Conservation (phyloP, 2,797 vertebrate genomes). For the Lepilemur ruficaudatus region DNA sequence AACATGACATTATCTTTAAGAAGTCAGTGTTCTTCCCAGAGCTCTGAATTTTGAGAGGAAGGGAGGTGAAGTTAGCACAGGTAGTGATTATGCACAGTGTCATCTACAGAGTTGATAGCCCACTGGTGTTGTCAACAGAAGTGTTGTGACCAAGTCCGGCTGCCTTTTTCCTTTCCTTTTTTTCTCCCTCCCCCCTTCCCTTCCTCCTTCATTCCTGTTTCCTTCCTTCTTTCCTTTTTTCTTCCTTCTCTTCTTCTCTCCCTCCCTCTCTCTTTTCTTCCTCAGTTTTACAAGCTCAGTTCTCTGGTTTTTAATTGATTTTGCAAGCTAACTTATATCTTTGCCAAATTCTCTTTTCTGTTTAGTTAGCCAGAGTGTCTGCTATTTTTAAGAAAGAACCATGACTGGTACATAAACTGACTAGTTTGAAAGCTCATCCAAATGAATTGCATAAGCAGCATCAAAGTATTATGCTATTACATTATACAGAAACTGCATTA, state of each 20-base stretch:
- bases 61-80: accelerated
- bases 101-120: too few relatives aligned
- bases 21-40: neutral
- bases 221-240: accelerated
- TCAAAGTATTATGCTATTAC: neutral
- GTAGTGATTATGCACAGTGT: too few relatives aligned
- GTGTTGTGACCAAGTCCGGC: neutral
- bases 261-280: neutral
- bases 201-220: neutral
- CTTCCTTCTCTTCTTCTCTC: neutral
- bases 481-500: neutral
- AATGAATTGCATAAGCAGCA: neutral
- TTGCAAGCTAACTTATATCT: neutral
- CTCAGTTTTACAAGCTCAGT: neutral
- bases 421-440: neutral
- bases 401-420: neutral
- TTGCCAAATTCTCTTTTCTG: neutral
- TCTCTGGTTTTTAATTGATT: neutral
- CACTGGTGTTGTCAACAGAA: neutral
- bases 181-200: neutral
- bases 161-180: accelerated
- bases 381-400: neutral
- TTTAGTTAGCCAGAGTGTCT: neutral
- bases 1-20: neutral
- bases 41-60: neutral